Conservation (phyloP, 2,888 invertebrate species). For the Drosophila lutescens region DNA sequence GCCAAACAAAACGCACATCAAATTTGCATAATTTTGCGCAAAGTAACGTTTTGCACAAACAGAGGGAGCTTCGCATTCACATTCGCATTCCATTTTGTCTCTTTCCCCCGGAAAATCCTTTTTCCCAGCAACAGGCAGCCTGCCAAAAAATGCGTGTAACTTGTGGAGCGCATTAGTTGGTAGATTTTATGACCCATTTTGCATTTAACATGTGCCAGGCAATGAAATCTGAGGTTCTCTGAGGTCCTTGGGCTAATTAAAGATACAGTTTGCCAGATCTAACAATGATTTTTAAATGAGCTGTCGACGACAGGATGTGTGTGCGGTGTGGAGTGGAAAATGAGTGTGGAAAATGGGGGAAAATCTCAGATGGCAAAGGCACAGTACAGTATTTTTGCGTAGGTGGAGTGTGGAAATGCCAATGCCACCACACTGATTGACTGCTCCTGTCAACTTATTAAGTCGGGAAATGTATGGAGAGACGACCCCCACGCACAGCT, state of each 20-base stretch:
- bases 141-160: conserved; percentile 1
- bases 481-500: conserved; percentile 22
- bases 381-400: conserved; percentile 11
- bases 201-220: conserved; percentile 63
- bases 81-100: not conserved
- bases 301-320: conserved; percentile 20
- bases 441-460: conserved; percentile 74
- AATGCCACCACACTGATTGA: conserved; percentile 60
- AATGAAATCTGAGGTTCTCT: conserved; percentile 59
- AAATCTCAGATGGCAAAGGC: conserved; percentile 1
- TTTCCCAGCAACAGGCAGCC: conserved; percentile 36
- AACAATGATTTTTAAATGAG: conserved; percentile 43
- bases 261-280: conserved; percentile 43
- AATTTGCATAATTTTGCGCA: conserved; percentile 77
- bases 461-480: conserved; percentile 53
- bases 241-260: conserved; percentile 63
- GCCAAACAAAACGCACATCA: conserved; percentile 75
- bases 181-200: conserved; percentile 71
- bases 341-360: not conserved
- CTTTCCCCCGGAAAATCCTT: not conserved
- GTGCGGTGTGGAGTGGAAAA: not conserved
- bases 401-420: not conserved
- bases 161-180: conserved; percentile 58
- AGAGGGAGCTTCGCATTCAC: conserved; percentile 30
- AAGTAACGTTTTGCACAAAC: conserved; percentile 69